Conservation (phyloP, 2,797 vertebrate species). For the Myotis planiceps region DNA sequence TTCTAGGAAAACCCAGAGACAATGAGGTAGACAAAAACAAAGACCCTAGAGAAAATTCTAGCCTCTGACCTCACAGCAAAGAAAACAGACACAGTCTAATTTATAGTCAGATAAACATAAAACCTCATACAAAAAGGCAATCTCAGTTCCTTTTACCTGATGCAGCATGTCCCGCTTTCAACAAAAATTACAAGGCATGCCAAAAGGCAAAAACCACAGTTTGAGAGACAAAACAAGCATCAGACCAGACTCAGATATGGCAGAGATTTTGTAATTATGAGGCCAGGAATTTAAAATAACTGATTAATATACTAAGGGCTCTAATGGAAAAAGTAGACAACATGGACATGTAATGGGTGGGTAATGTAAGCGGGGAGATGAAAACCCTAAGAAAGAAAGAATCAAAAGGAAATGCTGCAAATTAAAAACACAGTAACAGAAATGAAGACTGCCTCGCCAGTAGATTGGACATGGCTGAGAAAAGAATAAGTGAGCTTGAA, state of each 20-base stretch:
- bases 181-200: not conserved
- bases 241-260: not conserved
- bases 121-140: not conserved
- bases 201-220: not conserved
- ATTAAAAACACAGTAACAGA: not conserved
- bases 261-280: not conserved
- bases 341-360: not conserved
- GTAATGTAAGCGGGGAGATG: not conserved
- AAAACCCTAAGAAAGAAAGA: not conserved
- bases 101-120: not conserved
- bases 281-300: not conserved
- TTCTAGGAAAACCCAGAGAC: not conserved
- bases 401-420: not conserved
- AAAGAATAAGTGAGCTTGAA: not conserved
- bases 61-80: not conserved
- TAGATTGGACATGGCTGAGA: not conserved
- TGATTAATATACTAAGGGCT: not conserved
- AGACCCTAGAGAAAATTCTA: not conserved
- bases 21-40: not conserved
- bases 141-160: not conserved
- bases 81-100: not conserved
- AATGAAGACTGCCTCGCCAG: not conserved
- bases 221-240: not conserved
- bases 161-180: not conserved
- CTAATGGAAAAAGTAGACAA: not conserved